Conservation (phyloP, 1,140 invertebrate genomes). For the Adoxophyes honmai region DNA sequence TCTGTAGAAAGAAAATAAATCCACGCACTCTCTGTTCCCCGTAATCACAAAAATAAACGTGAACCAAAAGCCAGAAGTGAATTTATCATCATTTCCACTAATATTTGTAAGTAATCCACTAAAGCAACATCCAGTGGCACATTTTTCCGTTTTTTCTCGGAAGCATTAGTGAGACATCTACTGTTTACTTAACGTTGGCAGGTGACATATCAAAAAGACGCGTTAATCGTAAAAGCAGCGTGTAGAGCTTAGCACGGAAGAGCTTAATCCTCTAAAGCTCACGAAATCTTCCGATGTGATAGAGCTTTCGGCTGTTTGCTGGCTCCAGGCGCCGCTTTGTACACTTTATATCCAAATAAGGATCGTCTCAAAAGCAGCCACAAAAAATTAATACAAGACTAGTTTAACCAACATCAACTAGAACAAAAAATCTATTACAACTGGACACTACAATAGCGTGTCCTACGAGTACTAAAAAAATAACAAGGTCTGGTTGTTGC, state of each 20-base stretch:
- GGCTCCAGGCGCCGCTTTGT: constrained; percentile 21
- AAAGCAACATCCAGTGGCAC: neutral
- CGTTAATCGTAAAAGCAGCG: constrained; percentile 38
- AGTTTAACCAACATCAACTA: no score
- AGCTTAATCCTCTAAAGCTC: constrained; percentile 47
- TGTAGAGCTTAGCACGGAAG: constrained; percentile 32
- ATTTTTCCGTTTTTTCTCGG: neutral
- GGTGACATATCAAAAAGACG: constrained; percentile 26
- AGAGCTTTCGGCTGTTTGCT: constrained; percentile 28
- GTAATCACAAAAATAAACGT: no score
- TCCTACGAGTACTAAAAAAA: no score
- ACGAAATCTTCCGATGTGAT: constrained; percentile 35
- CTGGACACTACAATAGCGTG: no score
- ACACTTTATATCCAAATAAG: neutral
- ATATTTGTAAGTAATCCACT: neutral
- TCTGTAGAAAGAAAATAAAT: no score
- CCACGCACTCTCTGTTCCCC: no score
- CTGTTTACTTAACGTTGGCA: constrained; percentile 23
- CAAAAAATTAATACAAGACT: no score
- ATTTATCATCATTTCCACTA: neutral
- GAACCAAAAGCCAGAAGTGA: no score
- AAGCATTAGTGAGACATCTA: neutral
- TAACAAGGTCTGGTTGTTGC: no score
- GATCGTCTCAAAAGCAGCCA: no score
- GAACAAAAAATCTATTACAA: no score